These are phyloP conservation scores for Hippocampus abdominalis DNA, from an alignment of 2,113 vertebrate genomes.

Conservation along the genomic window DNA sequence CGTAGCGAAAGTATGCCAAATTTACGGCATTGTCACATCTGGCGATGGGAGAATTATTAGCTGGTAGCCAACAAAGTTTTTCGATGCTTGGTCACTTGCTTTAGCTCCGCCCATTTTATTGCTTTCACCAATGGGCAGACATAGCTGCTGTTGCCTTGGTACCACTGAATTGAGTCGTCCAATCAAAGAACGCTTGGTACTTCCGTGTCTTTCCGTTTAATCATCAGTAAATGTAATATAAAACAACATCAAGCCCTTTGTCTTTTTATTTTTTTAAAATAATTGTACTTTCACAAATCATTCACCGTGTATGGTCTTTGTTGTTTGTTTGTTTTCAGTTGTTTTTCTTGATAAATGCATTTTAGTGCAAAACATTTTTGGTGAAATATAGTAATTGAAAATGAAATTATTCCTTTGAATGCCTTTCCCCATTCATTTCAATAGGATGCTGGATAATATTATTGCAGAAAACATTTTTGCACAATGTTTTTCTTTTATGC, in stretches of 20 bases:
- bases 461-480: too few species aligned
- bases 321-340: too few species aligned
- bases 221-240: neutral
- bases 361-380: too few species aligned
- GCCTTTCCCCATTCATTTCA: too few species aligned
- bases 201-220: constrained; percentile 25
- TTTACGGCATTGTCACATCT: constrained; percentile 8
- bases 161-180: constrained; percentile 13
- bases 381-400: too few species aligned
- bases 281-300: too few species aligned
- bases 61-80: constrained; percentile 60
- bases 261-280: neutral
- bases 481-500: too few species aligned
- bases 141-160: constrained; percentile 31
- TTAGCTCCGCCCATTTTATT: constrained; percentile 27
- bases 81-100: constrained; percentile 22
- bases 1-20: neutral
- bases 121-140: constrained; percentile 25
- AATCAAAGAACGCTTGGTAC: constrained; percentile 28
- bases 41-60: constrained; percentile 37
- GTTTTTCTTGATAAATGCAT: too few species aligned
- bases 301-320: too few species aligned
- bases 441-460: too few species aligned
- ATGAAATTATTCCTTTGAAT: too few species aligned
- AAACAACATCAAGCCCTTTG: neutral